These are phyloP conservation scores for Brachyptera risi DNA, from an alignment of 2,888 invertebrate genomes.

Conservation along the genomic window DNA sequence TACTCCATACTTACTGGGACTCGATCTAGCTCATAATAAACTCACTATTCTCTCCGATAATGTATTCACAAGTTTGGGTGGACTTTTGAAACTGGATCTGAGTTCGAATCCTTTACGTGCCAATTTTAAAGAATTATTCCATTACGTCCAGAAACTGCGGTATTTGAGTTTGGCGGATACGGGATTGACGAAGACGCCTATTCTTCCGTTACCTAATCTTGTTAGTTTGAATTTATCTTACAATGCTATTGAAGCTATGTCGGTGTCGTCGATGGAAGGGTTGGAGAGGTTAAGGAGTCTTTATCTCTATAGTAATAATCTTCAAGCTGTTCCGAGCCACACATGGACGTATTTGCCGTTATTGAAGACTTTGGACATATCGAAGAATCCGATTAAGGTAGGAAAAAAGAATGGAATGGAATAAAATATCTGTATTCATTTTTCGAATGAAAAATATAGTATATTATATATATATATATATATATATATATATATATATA, in stretches of 20 bases:
- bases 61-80: constrained; percentile 77
- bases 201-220: constrained; percentile 69
- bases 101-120: constrained; percentile 77
- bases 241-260: constrained; percentile 68
- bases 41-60: constrained; percentile 83
- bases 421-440: too few species aligned
- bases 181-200: constrained; percentile 71
- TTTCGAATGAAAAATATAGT: too few species aligned
- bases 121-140: constrained; percentile 82
- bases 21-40: constrained; percentile 76
- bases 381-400: constrained; percentile 73
- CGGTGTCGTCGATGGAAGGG: constrained; percentile 60
- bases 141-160: constrained; percentile 77
- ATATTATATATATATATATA: too few species aligned
- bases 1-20: constrained; percentile 69
- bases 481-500: too few species aligned
- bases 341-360: constrained; percentile 68
- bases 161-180: constrained; percentile 71
- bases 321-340: constrained; percentile 69
- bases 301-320: constrained; percentile 71
- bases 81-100: constrained; percentile 73
- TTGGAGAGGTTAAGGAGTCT: constrained; percentile 61
- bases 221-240: constrained; percentile 74
- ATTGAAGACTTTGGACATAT: constrained; percentile 72
- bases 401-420: too few species aligned